phyloP scores from a whole-genome alignment of 2,113 vertebrate species.

The Camelus bactrianus region DNA sequence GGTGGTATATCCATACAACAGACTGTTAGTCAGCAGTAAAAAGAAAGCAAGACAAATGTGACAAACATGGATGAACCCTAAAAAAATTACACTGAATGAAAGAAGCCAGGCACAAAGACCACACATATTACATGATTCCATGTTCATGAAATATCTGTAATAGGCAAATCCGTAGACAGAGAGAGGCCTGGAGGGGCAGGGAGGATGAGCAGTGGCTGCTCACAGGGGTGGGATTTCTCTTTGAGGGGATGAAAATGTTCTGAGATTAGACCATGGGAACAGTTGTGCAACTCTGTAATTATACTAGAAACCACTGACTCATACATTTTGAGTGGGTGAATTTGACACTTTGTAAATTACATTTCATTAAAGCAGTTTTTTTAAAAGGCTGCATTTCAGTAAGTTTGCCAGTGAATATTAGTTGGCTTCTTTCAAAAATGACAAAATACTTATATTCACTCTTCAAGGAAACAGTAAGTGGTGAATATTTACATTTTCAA shows the following conservation, averaged over 20 bases:
- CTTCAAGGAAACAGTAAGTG: constrained; percentile 8
- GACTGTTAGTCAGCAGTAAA: background rate
- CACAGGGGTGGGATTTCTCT: background rate
- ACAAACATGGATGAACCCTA: background rate
- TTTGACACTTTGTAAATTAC: background rate
- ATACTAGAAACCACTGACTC: background rate
- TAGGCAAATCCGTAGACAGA: background rate
- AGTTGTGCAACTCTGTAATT: background rate
- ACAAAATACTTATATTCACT: constrained; percentile 7
- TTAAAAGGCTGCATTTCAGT: background rate
- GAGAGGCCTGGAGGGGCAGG: background rate
- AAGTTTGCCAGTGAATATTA: background rate
- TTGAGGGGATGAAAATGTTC: background rate
- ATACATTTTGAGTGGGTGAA: background rate
- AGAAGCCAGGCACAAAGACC: background rate
- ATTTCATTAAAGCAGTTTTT: background rate
- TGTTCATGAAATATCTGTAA: background rate
- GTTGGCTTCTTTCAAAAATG: background rate
- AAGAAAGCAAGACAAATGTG: background rate
- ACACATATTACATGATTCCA: background rate
- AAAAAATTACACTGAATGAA: background rate
- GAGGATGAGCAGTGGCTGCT: background rate
- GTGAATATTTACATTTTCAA: background rate
- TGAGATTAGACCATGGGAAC: background rate
- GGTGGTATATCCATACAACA: background rate